Conservation (phyloP, 2,113 vertebrate genomes). For the Colossoma macropomum region DNA sequence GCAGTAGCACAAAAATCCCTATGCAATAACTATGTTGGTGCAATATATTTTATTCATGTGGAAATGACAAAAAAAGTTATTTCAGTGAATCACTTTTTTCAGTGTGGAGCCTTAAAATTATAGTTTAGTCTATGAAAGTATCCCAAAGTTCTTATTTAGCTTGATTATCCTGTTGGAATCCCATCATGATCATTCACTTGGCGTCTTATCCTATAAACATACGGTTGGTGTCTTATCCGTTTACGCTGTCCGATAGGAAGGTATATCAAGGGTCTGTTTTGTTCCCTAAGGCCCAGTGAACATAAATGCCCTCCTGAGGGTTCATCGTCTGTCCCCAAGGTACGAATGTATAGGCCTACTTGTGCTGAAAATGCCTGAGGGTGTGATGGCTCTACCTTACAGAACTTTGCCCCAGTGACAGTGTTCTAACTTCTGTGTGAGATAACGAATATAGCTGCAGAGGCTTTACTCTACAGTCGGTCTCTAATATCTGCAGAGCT, state of each 20-base stretch:
- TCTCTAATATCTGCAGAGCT: not conserved
- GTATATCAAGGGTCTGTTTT: not conserved
- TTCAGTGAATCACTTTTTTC: too few relatives aligned
- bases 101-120: not conserved
- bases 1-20: not conserved
- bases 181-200: not conserved
- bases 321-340: too few relatives aligned
- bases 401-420: not conserved
- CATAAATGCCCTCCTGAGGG: not conserved
- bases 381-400: not conserved
- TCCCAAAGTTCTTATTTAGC: not conserved
- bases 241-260: not conserved
- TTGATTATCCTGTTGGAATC: not conserved
- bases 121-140: not conserved
- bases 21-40: too few relatives aligned
- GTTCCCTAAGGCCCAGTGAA: not conserved
- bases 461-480: not conserved
- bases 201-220: not conserved
- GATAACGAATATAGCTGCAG: not conserved
- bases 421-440: not conserved
- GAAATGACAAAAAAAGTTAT: too few relatives aligned
- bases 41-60: too few relatives aligned
- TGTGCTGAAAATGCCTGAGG: not conserved
- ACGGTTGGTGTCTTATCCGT: not conserved
- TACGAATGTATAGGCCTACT: not conserved